These are phyloP conservation scores for Hiodon alosoides DNA, from an alignment of 2,113 vertebrate species.

Conservation along the genomic window DNA sequence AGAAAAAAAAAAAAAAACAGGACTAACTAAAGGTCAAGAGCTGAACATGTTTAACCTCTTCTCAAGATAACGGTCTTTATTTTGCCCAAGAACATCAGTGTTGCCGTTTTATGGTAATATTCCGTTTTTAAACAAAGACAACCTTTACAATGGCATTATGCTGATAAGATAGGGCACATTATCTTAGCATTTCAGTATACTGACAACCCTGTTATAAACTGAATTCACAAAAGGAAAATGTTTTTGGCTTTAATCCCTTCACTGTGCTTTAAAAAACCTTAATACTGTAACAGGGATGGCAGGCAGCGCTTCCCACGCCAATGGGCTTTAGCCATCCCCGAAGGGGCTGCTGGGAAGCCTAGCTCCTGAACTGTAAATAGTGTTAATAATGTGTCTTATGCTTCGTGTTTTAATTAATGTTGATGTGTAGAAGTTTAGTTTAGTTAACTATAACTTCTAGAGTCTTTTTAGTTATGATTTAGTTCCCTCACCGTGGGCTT, in stretches of 20 bases:
- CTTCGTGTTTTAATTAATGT: too few species aligned
- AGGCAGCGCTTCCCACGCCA: too few species aligned
- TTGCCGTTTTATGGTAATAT: constrained; percentile 2
- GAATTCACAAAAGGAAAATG: background rate
- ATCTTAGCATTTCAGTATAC: background rate
- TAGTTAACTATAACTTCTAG: too few species aligned
- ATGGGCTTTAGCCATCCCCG: too few species aligned
- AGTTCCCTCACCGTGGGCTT: too few species aligned
- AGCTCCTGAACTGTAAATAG: too few species aligned
- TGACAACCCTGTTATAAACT: background rate
- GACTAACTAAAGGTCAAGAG: constrained; percentile 2
- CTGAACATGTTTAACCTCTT: background rate
- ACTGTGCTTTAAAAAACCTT: background rate
- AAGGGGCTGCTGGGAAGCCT: too few species aligned
- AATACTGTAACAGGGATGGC: too few species aligned
- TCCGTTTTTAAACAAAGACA: background rate
- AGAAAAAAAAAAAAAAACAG: background rate
- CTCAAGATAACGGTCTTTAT: background rate
- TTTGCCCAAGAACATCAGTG: background rate
- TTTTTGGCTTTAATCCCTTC: background rate
- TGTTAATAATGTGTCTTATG: too few species aligned
- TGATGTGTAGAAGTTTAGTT: too few species aligned
- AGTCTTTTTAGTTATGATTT: too few species aligned
- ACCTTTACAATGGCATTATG: background rate
- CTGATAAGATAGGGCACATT: background rate